phyloP scores from a whole-genome alignment of 2,888 invertebrate genomes.

The Phytoseiulus persimilis region DNA sequence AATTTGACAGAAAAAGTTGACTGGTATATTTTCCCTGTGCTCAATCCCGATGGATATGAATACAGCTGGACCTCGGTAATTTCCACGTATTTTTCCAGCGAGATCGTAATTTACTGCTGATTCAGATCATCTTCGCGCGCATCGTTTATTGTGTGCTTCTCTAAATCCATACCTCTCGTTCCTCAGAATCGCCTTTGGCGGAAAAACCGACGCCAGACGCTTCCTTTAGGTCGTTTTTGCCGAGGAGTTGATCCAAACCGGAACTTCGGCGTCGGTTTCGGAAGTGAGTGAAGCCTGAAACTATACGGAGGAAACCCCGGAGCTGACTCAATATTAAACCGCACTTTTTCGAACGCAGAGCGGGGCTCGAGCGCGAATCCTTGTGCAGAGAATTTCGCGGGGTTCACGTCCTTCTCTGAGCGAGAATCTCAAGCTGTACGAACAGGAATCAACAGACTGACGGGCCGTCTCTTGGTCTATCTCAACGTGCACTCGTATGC shows the following conservation, averaged over 20 bases:
- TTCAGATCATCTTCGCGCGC: neutral
- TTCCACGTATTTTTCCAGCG: neutral
- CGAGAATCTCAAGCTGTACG: slow-evolving; percentile 9
- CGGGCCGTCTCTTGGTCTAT: slow-evolving; percentile 13
- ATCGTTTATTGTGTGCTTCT: neutral
- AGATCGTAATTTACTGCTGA: neutral
- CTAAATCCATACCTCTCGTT: neutral
- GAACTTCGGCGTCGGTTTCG: slow-evolving; percentile 12
- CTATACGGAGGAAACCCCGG: neutral
- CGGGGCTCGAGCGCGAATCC: slow-evolving; percentile 30
- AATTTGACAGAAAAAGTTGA: slow-evolving; percentile 14
- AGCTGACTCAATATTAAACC: neutral
- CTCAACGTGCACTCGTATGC: slow-evolving; percentile 34
- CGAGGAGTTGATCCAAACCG: slow-evolving; percentile 27
- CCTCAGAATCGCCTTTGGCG: slow-evolving; percentile 32
- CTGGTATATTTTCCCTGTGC: slow-evolving; percentile 17
- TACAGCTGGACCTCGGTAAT: slow-evolving; percentile 24
- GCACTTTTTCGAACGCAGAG: neutral
- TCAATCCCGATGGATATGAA: slow-evolving; percentile 33
- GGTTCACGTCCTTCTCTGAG: slow-evolving; percentile 7
- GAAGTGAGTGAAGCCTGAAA: neutral
- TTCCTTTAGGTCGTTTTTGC: slow-evolving; percentile 11
- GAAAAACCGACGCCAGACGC: neutral
- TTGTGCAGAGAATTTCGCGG: slow-evolving; percentile 19
- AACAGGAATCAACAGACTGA: neutral